Evolutionary conservation across 2,888 invertebrate genomes (phyloP).

Genomic region (Rotaria magnacalcarata): DNA sequence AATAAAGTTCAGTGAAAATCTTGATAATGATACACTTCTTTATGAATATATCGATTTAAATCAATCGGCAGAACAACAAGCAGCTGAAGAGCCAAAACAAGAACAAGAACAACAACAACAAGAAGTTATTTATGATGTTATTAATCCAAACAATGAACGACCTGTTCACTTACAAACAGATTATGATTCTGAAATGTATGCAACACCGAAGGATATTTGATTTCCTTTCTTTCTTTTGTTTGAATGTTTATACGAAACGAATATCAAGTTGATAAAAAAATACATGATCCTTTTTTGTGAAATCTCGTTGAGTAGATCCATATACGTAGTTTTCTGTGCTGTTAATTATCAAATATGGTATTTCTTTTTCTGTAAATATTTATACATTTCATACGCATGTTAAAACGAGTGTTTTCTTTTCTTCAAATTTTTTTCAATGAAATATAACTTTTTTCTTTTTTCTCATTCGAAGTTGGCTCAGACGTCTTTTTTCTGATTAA

Average conservation of each 20-base stretch:
- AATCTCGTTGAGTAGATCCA: neutral
- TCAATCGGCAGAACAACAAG: neutral
- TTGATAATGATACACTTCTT: neutral
- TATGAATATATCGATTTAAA: conserved; percentile 17
- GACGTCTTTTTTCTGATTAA: neutral
- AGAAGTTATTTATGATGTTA: neutral
- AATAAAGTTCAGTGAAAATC: neutral
- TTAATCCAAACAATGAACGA: neutral
- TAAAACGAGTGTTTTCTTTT: neutral
- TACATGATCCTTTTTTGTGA: neutral
- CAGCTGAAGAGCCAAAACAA: neutral
- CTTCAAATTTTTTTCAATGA: neutral
- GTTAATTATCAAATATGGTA: too few species aligned
- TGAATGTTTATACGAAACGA: too few species aligned
- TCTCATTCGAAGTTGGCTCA: neutral
- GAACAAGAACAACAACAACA: neutral
- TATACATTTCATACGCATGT: neutral
- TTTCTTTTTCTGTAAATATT: neutral
- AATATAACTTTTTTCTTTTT: neutral
- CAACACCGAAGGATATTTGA: neutral
- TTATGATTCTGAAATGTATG: neutral
- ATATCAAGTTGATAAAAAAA: too few species aligned
- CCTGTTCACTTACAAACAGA: neutral
- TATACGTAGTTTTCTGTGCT: neutral
- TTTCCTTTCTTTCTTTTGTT: too few species aligned